Conservation (phyloP, 2,888 invertebrate species). For the Heteromyza rotundicornis region DNA sequence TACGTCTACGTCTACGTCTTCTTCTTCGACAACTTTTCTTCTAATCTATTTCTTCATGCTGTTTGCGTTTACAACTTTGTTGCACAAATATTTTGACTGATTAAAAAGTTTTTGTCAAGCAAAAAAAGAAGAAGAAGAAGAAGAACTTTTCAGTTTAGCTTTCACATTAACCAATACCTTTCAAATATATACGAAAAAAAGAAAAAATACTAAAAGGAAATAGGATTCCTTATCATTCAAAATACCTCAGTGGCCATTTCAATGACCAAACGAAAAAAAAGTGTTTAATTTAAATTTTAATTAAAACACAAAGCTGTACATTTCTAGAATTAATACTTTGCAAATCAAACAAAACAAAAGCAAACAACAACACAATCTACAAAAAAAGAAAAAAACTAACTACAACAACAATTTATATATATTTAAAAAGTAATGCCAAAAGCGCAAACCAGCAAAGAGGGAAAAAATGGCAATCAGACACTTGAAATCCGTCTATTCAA, state of each 20-base stretch:
- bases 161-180: too few species aligned
- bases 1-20: too few species aligned
- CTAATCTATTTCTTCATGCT: too few species aligned
- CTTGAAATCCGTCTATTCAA: slow-evolving; percentile 35
- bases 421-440: not conserved
- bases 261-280: not conserved
- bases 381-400: not conserved
- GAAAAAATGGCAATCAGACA: slow-evolving; percentile 18
- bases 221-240: too few species aligned
- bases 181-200: too few species aligned
- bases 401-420: not conserved
- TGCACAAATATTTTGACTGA: not conserved
- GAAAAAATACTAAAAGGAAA: too few species aligned
- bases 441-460: not conserved
- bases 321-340: slow-evolving; percentile 7
- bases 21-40: too few species aligned
- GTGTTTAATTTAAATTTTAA: slow-evolving; percentile 11
- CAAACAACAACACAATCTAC: not conserved
- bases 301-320: slow-evolving; percentile 6
- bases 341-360: not conserved
- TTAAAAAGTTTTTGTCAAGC: too few species aligned
- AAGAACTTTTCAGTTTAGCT: too few species aligned
- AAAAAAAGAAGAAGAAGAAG: too few species aligned
- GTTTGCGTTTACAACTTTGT: not conserved
- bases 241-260: not conserved